Evolutionary conservation across 2,113 vertebrate species (phyloP), one percentile per base, ranked within the genome.

Genomic region (Chaetodon trifascialis): DNA sequence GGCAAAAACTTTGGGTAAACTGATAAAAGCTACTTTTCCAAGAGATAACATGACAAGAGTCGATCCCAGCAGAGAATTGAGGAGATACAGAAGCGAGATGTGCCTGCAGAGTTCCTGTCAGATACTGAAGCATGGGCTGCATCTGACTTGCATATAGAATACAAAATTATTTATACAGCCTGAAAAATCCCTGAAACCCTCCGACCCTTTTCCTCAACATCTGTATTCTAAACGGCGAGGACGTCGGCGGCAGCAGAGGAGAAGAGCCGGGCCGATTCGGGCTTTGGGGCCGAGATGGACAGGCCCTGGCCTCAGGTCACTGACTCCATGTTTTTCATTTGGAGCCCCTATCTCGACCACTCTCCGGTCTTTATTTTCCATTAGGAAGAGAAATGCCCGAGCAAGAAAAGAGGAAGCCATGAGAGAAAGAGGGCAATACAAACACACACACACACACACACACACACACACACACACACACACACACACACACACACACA

Each of bases 301-400:
- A 68, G 66, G 66, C 73, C 74, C 14, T 79, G 85, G 82, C 88
- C 86, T 80, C 66, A 42, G 89, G 88, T 91, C 87, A 87, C 68
- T 17, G 62, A 83, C 81, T 86, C 85, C n/a, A 81, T 90, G 89
- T 87, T 94, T 92, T 90, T 92, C 92, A 92, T 93, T 90, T 87
- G 72, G 42, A 86, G 65, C 42, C 30, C 49, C 79, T 49, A 87
- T 86, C 88, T 84, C 25, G 67, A 72, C 70, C 90, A 76, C 80
- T 78, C 76, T 79, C 69, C 78, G 52, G 74, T 88, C 86, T 93
- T 88, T 89, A 90, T 90, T 91, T 91, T 90, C 91, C 83, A 94
- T 93, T 91, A 93, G 76, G 69, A 85, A 69, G 90, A 86, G 87
- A 89, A 92, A 88, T 84, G 83, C 60, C 74, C 12, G 56, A 14